Base-by-base conservation (phyloP, 1,140 invertebrate species). In the Mya arenaria region DNA sequence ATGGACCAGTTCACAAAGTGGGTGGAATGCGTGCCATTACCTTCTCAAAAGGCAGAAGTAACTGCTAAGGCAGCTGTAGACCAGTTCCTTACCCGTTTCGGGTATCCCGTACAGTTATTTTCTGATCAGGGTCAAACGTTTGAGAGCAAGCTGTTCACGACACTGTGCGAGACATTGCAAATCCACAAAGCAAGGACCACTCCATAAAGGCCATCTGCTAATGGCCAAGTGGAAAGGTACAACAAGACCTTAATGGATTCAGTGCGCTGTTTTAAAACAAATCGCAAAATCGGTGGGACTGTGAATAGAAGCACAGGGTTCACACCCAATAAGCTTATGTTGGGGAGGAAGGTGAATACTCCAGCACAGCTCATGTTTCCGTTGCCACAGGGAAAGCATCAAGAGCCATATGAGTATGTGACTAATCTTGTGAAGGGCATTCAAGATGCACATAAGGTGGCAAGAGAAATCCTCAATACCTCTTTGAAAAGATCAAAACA, bases 1-100 rank as follows among this genome's bases (percentile, higher is more conserved):
- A 32, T 66, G 13, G 63, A 66, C 23, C 15, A 66, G 34, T 66
- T 66, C 34, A 66, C 63, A 5, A 36, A 30, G 23, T 66, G 63
- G 63, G 23, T 66, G 8, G 32, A 66, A 32, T 66, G 63, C 32
- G 63, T 71, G 28, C 68, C 68, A 5, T 48, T 78, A 17, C 62
- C 82, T 25, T 58, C 60, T 37, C 82, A 83, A 28, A 83, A 19
- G 4, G 82, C 82, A 4, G 82, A 69, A 15, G 48, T 37, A 5
- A 79, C 52, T 36, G 82, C 73, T 41, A 52, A 60, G 32, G 68
- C 68, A 37, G 48, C 58, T 48, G 19, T 81, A 4, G 56, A 69
- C 58, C 5, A 69, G 13, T 71, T 71, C 30, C 4, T 80, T 30
- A 28, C 30, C 19, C 19, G 63, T 28, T 69, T 80, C 58, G 77